Percentiles rank a stretch among this genome's conserved stretches.
Conservation (phyloP, 2,113 vertebrate species). For the Junco hyemalis region DNA sequence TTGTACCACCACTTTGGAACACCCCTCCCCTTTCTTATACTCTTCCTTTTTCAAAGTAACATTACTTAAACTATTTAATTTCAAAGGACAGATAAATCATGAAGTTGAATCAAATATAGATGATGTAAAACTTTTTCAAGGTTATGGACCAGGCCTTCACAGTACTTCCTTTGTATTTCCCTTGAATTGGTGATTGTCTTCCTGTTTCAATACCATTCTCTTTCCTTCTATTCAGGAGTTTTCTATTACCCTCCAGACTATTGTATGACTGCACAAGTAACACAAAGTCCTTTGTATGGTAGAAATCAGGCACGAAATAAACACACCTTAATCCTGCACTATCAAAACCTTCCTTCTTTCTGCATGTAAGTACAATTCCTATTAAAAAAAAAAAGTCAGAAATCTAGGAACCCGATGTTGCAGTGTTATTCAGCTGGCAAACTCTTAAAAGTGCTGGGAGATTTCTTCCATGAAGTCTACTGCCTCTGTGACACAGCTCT, state of each 20-base stretch:
- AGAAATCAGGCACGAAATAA: conserved; percentile 47
- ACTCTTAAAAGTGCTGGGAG: background rate
- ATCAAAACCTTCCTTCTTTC: conserved; percentile 2
- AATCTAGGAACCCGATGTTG: accelerated
- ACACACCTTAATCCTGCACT: conserved; percentile 25
- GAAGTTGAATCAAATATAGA: background rate
- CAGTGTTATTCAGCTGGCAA: background rate
- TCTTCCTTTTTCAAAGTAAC: conserved; percentile 12
- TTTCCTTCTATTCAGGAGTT: conserved; percentile 76
- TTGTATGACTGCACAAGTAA: conserved; percentile 55
- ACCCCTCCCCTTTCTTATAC: background rate
- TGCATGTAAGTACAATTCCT: background rate
- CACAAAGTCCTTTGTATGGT: conserved; percentile 61
- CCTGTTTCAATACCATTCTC: conserved; percentile 47
- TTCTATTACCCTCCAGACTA: conserved; percentile 73
- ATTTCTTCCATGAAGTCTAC: background rate
- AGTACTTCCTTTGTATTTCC: conserved; percentile 65
- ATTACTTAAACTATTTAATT: conserved; percentile 15
- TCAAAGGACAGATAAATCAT: conserved; percentile 33
- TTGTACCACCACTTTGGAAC: background rate
- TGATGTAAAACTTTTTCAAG: conserved; percentile 47
- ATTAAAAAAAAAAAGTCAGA: background rate
- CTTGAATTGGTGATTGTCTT: conserved; percentile 67
- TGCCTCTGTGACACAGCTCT: background rate
- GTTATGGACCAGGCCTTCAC: conserved; percentile 35